Conservation (phyloP, 1,140 invertebrate species). For the Adoxophyes honmai region DNA sequence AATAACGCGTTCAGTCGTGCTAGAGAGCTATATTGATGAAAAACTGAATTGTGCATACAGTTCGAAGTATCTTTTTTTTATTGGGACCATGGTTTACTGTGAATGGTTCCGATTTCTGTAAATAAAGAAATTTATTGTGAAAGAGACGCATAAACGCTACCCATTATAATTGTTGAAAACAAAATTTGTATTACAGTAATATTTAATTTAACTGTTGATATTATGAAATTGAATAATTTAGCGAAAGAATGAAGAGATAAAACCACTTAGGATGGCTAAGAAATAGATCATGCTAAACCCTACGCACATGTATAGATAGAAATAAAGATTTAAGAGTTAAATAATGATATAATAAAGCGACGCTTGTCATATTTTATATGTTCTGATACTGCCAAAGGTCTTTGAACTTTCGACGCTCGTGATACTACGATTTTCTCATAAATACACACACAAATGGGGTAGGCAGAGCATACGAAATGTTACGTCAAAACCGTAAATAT, state of each 20-base stretch:
- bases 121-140: conserved; percentile 14
- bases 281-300: conserved; percentile 53
- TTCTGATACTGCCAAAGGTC: too few species aligned
- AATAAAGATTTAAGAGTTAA: conserved; percentile 7
- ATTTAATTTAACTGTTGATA: conserved; percentile 1
- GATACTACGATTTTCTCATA: too few species aligned
- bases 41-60: background rate
- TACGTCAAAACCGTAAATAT: too few species aligned
- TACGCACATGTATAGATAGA: conserved; percentile 52
- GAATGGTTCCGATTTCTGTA: conserved; percentile 15
- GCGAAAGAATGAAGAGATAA: conserved; percentile 1
- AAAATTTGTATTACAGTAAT: background rate
- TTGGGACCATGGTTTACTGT: conserved; percentile 20
- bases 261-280: conserved; percentile 50
- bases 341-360: conserved; percentile 9
- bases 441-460: too few species aligned
- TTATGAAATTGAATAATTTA: background rate
- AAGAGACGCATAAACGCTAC: conserved; percentile 8
- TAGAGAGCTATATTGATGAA: background rate
- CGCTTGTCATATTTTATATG: background rate
- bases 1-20: conserved; percentile 49
- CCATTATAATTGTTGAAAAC: conserved; percentile 11
- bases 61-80: conserved; percentile 7
- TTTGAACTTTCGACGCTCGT: too few species aligned
- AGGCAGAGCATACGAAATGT: too few species aligned